These are phyloP conservation scores for Norana najaformis DNA, from an alignment of 2,888 invertebrate genomes.

Conservation along the genomic window DNA sequence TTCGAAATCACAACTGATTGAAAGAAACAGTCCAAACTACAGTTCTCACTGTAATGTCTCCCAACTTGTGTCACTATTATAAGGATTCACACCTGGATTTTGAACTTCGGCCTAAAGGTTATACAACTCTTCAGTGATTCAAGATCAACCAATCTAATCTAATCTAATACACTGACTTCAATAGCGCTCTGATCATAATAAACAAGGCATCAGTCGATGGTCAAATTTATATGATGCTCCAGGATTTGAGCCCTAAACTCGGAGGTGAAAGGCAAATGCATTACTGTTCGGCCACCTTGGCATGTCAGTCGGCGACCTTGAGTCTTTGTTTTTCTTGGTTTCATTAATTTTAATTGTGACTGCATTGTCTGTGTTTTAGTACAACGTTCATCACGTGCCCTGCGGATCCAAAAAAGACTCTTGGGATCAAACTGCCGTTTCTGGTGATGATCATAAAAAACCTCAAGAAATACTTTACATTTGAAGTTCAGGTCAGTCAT, in stretches of 20 bases:
- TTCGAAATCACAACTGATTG: neutral
- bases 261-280: neutral
- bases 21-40: neutral
- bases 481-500: constrained; percentile 84
- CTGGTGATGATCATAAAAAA: constrained; percentile 93
- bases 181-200: neutral
- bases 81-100: neutral
- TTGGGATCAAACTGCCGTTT: constrained; percentile 89
- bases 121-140: neutral
- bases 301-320: neutral
- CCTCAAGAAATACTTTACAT: constrained; percentile 88
- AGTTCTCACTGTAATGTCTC: neutral
- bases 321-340: neutral
- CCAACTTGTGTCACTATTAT: neutral
- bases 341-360: neutral
- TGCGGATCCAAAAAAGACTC: constrained; percentile 79
- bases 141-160: neutral
- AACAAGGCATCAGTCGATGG: neutral
- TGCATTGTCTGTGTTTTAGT: constrained; percentile 62
- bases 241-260: neutral
- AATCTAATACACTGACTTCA: neutral
- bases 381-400: constrained; percentile 92
- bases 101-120: neutral
- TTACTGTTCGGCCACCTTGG: neutral
- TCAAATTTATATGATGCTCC: too few species aligned